Percentiles rank a stretch among this genome's conserved stretches.
Evolutionary conservation across 1,140 invertebrate species (phyloP).

Genomic region (Chymomyza costata): DNA sequence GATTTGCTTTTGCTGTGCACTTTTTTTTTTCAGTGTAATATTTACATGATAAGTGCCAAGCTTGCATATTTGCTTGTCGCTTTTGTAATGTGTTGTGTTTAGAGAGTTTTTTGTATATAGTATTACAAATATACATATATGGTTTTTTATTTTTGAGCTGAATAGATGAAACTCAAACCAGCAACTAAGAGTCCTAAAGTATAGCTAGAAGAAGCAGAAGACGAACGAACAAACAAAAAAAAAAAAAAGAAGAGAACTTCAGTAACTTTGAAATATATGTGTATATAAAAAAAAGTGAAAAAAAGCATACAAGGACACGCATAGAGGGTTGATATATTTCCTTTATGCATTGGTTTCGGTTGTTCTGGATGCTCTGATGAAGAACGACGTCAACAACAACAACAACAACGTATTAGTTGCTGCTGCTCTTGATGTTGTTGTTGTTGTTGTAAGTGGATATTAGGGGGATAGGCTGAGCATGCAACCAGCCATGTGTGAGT

Average conservation of each 20-base stretch:
- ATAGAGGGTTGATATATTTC: conserved; percentile 66
- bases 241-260: conserved; percentile 42
- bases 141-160: conserved; percentile 13
- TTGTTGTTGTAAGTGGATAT: conserved; percentile 66
- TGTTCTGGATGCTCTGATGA: conserved; percentile 19
- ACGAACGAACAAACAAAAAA: conserved; percentile 21
- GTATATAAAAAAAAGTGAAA: conserved; percentile 59
- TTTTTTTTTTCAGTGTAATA: conserved; percentile 22
- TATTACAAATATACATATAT: too few species aligned
- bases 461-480: conserved; percentile 24
- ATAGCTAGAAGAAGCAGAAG: conserved; percentile 14
- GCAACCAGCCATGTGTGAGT: conserved; percentile 1
- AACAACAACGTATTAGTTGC: neutral
- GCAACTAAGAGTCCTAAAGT: conserved; percentile 28
- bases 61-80: conserved; percentile 11
- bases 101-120: conserved; percentile 59
- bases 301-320: conserved; percentile 45
- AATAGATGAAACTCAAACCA: conserved; percentile 62
- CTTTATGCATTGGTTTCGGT: conserved; percentile 49
- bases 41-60: conserved; percentile 39
- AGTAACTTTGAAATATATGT: conserved; percentile 34
- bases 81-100: conserved; percentile 47
- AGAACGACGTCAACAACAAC: neutral
- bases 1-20: too few species aligned
- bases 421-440: conserved; percentile 10